These are phyloP conservation scores for Aleiodes sp. DNA, from an alignment of 1,140 invertebrate genomes.

Conservation along the genomic window DNA sequence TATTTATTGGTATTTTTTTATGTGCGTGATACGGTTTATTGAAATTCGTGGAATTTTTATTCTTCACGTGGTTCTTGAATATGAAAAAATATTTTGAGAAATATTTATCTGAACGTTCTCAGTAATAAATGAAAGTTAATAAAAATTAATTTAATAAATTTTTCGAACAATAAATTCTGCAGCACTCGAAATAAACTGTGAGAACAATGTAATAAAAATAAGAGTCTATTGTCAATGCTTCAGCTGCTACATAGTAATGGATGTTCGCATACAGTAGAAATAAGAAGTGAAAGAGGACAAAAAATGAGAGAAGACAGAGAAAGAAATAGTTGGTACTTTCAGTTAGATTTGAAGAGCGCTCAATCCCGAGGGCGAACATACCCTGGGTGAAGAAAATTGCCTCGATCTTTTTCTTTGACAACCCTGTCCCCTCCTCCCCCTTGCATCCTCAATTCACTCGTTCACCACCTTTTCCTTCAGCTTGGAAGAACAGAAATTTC, in stretches of 20 bases:
- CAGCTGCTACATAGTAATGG: not conserved
- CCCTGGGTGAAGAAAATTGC: slow-evolving; percentile 8
- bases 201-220: not conserved
- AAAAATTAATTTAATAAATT: not conserved
- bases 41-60: no score
- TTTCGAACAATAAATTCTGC: not conserved
- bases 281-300: not conserved
- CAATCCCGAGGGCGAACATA: not conserved
- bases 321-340: no score
- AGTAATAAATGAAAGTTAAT: no score
- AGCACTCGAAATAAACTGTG: not conserved
- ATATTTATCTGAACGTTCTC: no score
- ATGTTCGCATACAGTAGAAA: not conserved
- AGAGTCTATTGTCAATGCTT: not conserved
- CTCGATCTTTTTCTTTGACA: not conserved
- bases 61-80: no score
- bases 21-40: not conserved
- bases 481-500: not conserved
- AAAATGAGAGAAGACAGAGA: not conserved
- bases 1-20: slow-evolving; percentile 1
- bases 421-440: no score
- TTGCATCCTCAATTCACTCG: not conserved
- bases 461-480: not conserved
- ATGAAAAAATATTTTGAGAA: no score
- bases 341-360: no score